Evolutionary conservation across 2,888 invertebrate genomes (phyloP), one percentile per base, ranked within the genome.

Genomic region (Corythucha ciliata): DNA sequence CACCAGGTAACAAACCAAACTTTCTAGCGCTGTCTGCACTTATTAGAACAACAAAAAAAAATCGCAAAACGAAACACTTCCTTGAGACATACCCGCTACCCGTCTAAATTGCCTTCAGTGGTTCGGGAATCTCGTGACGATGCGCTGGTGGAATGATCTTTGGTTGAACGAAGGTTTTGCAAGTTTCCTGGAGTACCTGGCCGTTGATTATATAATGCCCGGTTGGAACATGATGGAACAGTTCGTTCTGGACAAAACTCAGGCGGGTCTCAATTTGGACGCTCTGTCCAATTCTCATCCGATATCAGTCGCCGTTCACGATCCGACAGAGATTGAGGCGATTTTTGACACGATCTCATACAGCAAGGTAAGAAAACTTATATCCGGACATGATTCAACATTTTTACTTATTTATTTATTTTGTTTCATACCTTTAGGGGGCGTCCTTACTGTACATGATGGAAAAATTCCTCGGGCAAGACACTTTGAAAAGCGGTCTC

Each of bases 131-230:
- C 75, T 94, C 16, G 91, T 92, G 0, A 92, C 93, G 0, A 92
- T 93, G 71, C 83, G 86, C 62, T 91, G 90, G 90, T 91, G 90
- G 90, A 87, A 85, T 42, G 85, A 92, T 59, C 74, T 85, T 44
- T 93, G 93, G 92, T 71, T 93, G 56, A 84, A 91, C 66, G 91
- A 92, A 66, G 92, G 84, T 0, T 81, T 89, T 55, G 87, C 89
- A 0, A 83, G 81, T 44, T 86, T 83, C 61, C 75, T 90, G 58
- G 86, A 87, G 58, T 86, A 89, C 68, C 73, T 81, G 53, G 83
- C 79, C 1, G 77, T 80, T 2, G 73, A 77, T 60, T 71, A 71
- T 61, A 73, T 79, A 44, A 74, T 74, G 61, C 78, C 77, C 2
- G 74, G 76, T 48, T 79, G 79, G 80, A 74, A 72, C 61, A 80